A percentile compares a stretch with the other conserved stretches of the same genome.
phyloP scores from a whole-genome alignment of 2,113 vertebrate species.

The Python bivittatus region DNA sequence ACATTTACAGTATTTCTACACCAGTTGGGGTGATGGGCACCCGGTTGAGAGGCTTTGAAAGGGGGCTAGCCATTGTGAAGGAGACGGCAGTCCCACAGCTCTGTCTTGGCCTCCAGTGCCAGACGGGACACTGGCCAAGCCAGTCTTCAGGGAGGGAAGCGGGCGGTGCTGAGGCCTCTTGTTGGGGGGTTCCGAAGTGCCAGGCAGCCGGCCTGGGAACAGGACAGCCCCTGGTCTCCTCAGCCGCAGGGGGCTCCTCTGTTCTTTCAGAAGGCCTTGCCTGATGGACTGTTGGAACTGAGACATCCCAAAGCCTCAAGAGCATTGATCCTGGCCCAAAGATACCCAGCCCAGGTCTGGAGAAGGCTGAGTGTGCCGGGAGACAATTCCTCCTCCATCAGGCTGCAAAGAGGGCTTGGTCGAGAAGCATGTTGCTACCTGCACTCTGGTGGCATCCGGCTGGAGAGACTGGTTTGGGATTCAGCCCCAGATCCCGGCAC shows the following conservation, averaged over 20 bases:
- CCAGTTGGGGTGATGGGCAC: neutral
- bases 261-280: neutral
- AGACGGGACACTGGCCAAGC: neutral
- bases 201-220: neutral
- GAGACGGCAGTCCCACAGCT: no score
- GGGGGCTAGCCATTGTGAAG: neutral
- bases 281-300: neutral
- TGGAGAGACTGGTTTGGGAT: slow-evolving; percentile 5
- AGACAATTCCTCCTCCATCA: neutral
- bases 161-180: neutral
- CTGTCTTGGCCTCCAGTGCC: neutral
- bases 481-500: fast-evolving
- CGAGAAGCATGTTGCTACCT: neutral
- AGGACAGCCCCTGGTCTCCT: neutral
- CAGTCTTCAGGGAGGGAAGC: neutral
- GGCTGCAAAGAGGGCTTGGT: neutral
- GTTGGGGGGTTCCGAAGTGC: neutral
- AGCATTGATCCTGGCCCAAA: neutral
- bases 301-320: neutral
- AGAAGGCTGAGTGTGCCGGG: neutral
- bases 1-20: neutral
- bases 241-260: no score
- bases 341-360: neutral
- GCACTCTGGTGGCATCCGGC: neutral
- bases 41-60: no score